Conservation (phyloP, 2,797 vertebrate genomes). For the Labroides dimidiatus region DNA sequence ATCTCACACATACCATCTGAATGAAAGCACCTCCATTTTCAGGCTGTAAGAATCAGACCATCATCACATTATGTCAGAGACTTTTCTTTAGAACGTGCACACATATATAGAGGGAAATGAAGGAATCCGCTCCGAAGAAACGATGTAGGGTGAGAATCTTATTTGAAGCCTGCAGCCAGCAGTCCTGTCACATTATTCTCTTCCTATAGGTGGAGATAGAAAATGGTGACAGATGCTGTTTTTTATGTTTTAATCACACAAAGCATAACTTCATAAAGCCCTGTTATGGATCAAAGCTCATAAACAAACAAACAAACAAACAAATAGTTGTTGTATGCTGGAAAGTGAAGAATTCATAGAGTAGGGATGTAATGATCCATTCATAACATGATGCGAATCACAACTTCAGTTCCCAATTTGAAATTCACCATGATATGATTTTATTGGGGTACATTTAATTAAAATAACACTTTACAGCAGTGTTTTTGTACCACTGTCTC, state of each 20-base stretch:
- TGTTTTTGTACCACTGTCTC: no score
- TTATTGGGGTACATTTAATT: no score
- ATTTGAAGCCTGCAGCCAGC: slow-evolving; percentile 62
- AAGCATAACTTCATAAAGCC: slow-evolving; percentile 60
- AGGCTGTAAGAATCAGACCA: slow-evolving; percentile 36
- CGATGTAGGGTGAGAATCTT: slow-evolving; percentile 65
- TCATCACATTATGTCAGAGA: slow-evolving; percentile 46
- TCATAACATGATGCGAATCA: no score
- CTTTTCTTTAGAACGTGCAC: slow-evolving; percentile 1
- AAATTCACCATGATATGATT: no score
- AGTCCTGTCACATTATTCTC: slow-evolving; percentile 64
- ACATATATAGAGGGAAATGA: slow-evolving; percentile 62
- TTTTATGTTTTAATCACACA: slow-evolving; percentile 23
- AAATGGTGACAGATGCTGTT: slow-evolving; percentile 67
- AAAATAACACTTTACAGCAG: no score
- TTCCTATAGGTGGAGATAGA: slow-evolving; percentile 35
- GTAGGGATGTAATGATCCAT: slow-evolving; percentile 1
- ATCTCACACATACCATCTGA: slow-evolving; percentile 21
- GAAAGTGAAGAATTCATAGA: slow-evolving; percentile 16
- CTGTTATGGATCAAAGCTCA: slow-evolving; percentile 44
- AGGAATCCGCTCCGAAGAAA: slow-evolving; percentile 58
- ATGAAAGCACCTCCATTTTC: slow-evolving; percentile 37
- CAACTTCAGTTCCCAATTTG: no score
- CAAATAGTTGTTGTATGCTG: slow-evolving; percentile 50
- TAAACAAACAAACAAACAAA: slow-evolving; percentile 58